Evolutionary conservation across 2,888 invertebrate genomes (phyloP), one percentile per base, ranked within the genome.

Genomic region (Callyntrura guangdongensis): DNA sequence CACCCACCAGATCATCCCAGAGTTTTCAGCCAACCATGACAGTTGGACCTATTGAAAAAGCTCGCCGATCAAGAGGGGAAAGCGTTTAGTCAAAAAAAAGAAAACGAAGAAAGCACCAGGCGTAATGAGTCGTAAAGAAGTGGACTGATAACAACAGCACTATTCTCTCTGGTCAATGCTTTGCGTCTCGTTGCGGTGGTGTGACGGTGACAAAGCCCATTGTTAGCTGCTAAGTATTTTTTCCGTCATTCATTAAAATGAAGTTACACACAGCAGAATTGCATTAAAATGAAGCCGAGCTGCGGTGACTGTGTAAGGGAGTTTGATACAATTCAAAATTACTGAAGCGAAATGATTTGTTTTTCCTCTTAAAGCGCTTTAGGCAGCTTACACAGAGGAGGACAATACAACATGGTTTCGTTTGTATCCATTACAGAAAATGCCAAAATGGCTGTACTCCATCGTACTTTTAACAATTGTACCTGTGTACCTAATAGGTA

Each of bases 51-150:
- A 64, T 56, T 81, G 69, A 79, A 56, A 49, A 59, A 64, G 20
- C 69, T 27, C n/a, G 53, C 47, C 84, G 82, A 84, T 53, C 69
- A 49, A 69, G 49, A 45, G 20, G 20, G n/a, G 49, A 49, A 72
- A 85, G 53, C 45, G 20, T 81, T 59, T 81, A 61, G 36, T 61
- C 36, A 81, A 67, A 47, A 47, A 47, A 12, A 88, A 74, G 74
- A 86, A 25, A 49, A 88, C 56, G 59, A 59, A 82, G 82, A 67
- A 89, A 47, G 83, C 82, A 77, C 64, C 64, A 25, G 59, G 84
- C 79, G 89, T 89, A 89, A 89, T 89, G 89, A 89, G 77, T 89
- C 84, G 89, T 89, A 84, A 89, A 89, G 84, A 89, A 89, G 77
- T 84, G 84, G 84, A 89, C 89, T 84, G 89, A 89, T 89, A 89